A percentile compares a stretch with the other conserved stretches of the same genome.
phyloP scores from a whole-genome alignment of 2,113 vertebrate genomes.

The Buteo buteo region DNA sequence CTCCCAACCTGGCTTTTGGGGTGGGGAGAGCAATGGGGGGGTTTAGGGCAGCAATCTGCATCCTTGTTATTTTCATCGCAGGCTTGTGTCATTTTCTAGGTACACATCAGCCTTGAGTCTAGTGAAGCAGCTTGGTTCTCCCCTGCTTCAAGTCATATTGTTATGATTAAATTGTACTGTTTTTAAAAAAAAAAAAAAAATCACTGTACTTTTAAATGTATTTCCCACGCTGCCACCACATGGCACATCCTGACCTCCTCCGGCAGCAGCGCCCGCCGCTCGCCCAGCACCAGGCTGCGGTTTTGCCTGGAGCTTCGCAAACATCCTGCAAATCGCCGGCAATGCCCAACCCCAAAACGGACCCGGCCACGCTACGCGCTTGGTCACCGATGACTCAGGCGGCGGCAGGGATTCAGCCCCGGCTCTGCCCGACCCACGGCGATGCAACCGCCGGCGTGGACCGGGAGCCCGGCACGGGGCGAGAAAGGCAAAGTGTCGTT shows the following conservation, averaged over 20 bases:
- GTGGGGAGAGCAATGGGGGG: too few species aligned
- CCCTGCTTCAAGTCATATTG: not conserved
- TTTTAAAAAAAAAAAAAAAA: not conserved
- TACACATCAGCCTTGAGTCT: not conserved
- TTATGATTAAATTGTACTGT: not conserved
- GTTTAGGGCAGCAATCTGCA: accelerated
- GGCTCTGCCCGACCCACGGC: not conserved
- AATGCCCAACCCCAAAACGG: not conserved
- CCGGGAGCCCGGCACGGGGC: accelerated
- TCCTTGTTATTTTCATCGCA: accelerated
- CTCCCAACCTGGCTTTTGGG: accelerated
- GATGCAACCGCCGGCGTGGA: accelerated
- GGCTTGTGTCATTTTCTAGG: not conserved
- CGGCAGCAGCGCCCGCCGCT: accelerated
- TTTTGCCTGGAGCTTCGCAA: not conserved
- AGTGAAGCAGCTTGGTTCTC: not conserved
- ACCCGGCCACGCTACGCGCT: accelerated
- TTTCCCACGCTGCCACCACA: accelerated
- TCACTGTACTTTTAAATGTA: not conserved
- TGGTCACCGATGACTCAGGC: accelerated
- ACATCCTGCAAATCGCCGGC: not conserved
- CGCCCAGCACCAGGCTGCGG: not conserved
- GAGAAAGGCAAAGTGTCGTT: not conserved
- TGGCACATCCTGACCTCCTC: not conserved
- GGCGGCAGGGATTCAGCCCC: not conserved